A percentile compares a stretch with the other conserved stretches of the same genome.
These are phyloP conservation scores for Prosapia bicincta DNA, from an alignment of 2,888 invertebrate species.

Conservation along the genomic window DNA sequence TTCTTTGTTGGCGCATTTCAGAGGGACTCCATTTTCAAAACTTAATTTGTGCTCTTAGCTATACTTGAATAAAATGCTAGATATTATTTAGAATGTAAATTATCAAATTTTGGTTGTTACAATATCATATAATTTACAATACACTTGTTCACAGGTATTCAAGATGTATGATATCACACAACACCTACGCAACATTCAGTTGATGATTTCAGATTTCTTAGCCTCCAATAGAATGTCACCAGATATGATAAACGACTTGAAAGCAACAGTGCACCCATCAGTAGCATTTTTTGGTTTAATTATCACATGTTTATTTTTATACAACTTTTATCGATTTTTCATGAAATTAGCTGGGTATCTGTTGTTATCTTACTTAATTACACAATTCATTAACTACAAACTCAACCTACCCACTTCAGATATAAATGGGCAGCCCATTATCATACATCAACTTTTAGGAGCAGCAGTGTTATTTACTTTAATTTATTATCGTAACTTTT, in stretches of 20 bases:
- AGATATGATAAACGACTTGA: neutral
- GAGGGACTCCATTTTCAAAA: too few relatives aligned
- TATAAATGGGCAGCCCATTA: neutral
- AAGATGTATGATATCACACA: neutral
- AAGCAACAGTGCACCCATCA: neutral
- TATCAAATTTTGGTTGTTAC: too few relatives aligned
- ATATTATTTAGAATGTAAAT: too few relatives aligned
- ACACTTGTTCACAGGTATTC: neutral
- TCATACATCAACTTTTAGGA: neutral
- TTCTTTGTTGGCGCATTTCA: too few relatives aligned
- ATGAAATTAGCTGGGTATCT: neutral
- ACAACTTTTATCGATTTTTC: neutral
- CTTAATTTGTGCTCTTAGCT: too few relatives aligned
- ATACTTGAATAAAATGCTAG: too few relatives aligned
- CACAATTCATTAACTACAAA: neutral
- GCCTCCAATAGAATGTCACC: neutral
- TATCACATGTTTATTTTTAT: neutral
- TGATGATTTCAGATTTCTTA: neutral
- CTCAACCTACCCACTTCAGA: neutral
- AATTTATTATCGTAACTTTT: neutral
- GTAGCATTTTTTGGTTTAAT: too few relatives aligned
- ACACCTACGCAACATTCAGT: neutral
- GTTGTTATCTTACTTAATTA: neutral
- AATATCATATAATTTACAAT: too few relatives aligned
- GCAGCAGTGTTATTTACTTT: neutral